These are phyloP conservation scores for Lates japonicus DNA, from an alignment of 2,797 vertebrate species.

Conservation along the genomic window DNA sequence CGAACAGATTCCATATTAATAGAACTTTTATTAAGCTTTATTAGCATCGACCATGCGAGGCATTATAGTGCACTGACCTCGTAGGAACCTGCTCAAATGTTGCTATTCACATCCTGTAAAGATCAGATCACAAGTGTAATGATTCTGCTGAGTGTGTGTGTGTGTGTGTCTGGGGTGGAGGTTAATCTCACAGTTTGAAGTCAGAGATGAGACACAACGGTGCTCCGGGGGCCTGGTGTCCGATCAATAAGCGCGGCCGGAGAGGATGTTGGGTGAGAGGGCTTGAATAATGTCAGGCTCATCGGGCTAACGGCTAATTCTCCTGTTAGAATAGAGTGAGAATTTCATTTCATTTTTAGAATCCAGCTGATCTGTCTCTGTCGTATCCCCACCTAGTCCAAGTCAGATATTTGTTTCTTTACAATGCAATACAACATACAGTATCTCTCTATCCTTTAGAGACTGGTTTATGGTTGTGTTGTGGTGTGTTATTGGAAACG, in stretches of 20 bases:
- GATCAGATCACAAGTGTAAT: slow-evolving; percentile 38
- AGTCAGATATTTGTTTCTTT: too few relatives aligned
- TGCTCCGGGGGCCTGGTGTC: not conserved
- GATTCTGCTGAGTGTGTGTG: slow-evolving; percentile 22
- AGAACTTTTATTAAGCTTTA: not conserved
- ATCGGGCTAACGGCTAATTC: not conserved
- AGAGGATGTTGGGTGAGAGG: slow-evolving; percentile 2
- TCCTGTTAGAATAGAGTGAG: not conserved
- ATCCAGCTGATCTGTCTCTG: too few relatives aligned
- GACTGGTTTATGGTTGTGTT: not conserved
- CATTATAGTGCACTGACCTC: slow-evolving; percentile 8
- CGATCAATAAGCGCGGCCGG: slow-evolving; percentile 9
- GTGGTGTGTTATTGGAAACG: too few relatives aligned
- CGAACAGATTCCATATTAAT: slow-evolving; percentile 8
- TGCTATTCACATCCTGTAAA: slow-evolving; percentile 27
- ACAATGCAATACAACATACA: not conserved
- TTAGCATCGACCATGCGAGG: slow-evolving; percentile 11
- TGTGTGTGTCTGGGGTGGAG: not conserved
- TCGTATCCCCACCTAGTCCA: too few relatives aligned
- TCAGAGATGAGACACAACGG: slow-evolving; percentile 10
- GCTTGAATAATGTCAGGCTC: not conserved
- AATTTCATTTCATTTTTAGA: too few relatives aligned
- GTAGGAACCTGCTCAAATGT: slow-evolving; percentile 15
- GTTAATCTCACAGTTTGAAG: slow-evolving; percentile 37
- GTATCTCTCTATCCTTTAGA: not conserved